phyloP scores from a whole-genome alignment of 2,797 vertebrate genomes.

The Hafferia zeledoni region DNA sequence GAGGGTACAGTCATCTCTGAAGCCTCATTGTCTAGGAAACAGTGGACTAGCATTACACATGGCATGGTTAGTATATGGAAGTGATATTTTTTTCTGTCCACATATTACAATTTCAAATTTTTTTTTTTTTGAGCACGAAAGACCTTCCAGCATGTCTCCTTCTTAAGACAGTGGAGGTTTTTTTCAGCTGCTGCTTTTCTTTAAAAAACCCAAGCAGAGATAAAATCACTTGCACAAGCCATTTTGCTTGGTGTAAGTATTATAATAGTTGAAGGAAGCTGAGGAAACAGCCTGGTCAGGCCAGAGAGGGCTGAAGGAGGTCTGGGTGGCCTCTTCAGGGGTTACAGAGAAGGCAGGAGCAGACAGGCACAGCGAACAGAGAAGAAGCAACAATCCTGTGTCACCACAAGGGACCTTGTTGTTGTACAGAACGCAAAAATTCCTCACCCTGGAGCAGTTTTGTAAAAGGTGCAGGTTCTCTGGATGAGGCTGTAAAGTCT shows the following conservation, averaged over 20 bases:
- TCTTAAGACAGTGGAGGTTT: not conserved
- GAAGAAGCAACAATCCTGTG: not conserved
- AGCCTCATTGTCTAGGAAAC: conserved; percentile 23
- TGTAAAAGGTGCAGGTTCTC: not conserved
- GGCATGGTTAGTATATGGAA: not conserved
- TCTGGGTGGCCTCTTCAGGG: accelerated
- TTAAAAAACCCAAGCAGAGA: not conserved
- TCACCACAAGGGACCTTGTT: not conserved
- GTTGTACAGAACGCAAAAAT: not conserved
- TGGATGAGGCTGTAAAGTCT: too few species aligned
- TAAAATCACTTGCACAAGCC: not conserved
- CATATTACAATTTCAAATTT: not conserved
- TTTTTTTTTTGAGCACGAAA: not conserved
- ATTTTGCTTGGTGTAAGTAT: not conserved
- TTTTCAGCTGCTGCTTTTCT: not conserved
- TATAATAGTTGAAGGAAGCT: not conserved
- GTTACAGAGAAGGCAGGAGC: not conserved
- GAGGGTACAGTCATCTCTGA: not conserved
- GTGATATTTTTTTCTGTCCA: accelerated
- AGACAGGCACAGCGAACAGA: accelerated
- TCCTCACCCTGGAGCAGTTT: not conserved
- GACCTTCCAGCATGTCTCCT: not conserved
- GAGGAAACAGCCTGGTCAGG: not conserved
- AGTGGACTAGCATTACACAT: not conserved
- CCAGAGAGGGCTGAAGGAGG: not conserved